Base-by-base conservation (phyloP, 2,113 vertebrate species). In the Tangachromis dhanisi region DNA sequence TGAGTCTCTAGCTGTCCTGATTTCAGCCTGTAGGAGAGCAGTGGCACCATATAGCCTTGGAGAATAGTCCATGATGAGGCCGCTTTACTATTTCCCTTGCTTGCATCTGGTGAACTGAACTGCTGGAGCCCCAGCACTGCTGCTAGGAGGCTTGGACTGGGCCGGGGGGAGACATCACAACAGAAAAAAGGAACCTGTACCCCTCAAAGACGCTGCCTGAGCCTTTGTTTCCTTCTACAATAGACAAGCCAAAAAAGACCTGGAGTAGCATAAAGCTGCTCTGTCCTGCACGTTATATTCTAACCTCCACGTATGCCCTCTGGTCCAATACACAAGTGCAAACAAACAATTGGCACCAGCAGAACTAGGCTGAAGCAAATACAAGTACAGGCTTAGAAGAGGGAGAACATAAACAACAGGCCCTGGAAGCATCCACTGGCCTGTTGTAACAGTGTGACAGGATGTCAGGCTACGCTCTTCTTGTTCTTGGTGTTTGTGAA, bases 1-100 rank as follows among this genome's bases (percentile, higher is more conserved):
- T 4, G 71, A 91, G 81, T 90, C 71, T 85, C 33, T 76, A 21
- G 78, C 83, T 83, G 86, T 86, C 92, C 92, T 94, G 93, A 92
- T 94, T 94, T 92, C 71, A 73, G 84, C 55, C 63, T 47, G 81
- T 33, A 47, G 57, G 84, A 57, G 76, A 83, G 90, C 55, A 68
- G 61, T 21, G 80, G 88, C 81, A 85, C 84, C 83, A 61, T 14
- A 40, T 8, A 84, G 90, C 83, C 87, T 80, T 17, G 55, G 80
- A 91, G 84, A 92, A 94, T 93, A 94, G 92, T 92, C 90, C 92
- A 83, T 90, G 93, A 96, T 93, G 92, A 94, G 88, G 85, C 84
- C 47, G 38, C 76, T 93, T 92, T 83, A 80, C 53, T 57, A 57
- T 68, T 73, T 54, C 40, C 38, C 21, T 87, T 79, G 73, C 88